Base-by-base conservation (phyloP, 92 coral and sea anemone species). In the Parazoanthus atlanticus region DNA sequence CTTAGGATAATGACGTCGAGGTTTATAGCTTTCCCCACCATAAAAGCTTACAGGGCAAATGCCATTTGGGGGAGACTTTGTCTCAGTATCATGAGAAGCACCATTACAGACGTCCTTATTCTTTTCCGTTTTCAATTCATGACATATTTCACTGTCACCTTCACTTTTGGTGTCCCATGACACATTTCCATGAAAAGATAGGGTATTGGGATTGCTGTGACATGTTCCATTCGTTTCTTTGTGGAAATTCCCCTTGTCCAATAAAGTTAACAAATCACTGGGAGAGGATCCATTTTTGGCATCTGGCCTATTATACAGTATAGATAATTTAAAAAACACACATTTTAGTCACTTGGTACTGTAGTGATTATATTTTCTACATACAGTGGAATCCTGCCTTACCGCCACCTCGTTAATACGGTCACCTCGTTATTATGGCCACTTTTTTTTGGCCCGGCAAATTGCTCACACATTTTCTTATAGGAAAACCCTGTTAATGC, bases 11-110 rank as follows among this genome's bases (percentile, higher is more conserved):
- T 69, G 56, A 6, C 33, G 61, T 21, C 23, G 87, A 1, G 67
- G 87, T 28, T 71, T 70, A 21, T 17, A 69, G 25, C 30, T 72
- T 15, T 70, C 78, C 78, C 87, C 64, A 70, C 87, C 61, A 43
- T 84, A 84, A 49, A 84, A 84, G 25, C 87, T 69, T n/a, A 43
- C 78, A 28, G 87, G 87, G 65, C 43, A 17, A 43, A 84, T 67
- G 10, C 87, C 87, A 70, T 40, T 84, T 43, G 34, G 19, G 3
- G 34, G 36, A 5, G 87, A 43, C 12, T 46, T 67, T 40, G 77
- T 70, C 70, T 40, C 87, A 28, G 12, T 29, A 40, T 82, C 54
- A 64, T 82, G 56, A 82, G 3, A n/a, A 28, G 23, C 21, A 41
- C 67, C 67, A 69, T 69, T 69, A 84, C 65, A 23, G 40, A 69